phyloP scores from a whole-genome alignment of 2,797 vertebrate genomes.

The Dallia pectoralis region DNA sequence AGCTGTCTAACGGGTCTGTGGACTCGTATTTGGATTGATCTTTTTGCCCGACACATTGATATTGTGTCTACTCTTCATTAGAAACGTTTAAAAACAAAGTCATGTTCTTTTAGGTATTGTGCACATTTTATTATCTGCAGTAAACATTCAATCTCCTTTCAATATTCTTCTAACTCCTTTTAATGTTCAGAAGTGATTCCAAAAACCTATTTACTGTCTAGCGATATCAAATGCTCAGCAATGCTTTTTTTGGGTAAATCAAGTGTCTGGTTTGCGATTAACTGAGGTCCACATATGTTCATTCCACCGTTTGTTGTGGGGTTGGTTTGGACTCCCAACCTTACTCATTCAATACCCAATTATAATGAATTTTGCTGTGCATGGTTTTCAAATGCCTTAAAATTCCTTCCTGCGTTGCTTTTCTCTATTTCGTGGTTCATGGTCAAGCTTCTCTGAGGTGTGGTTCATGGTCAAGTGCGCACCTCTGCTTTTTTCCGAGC shows the following conservation, averaged over 20 bases:
- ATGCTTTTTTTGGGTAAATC: neutral
- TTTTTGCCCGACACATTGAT: neutral
- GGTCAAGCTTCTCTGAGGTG: slow-evolving; percentile 24
- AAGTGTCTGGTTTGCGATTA: neutral
- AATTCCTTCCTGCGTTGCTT: neutral
- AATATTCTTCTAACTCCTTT: neutral
- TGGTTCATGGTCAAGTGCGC: slow-evolving; percentile 32
- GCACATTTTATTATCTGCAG: neutral
- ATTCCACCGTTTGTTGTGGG: no score
- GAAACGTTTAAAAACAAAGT: neutral
- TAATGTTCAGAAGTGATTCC: neutral
- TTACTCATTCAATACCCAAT: no score
- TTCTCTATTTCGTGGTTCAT: neutral
- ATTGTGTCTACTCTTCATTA: neutral
- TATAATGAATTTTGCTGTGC: no score
- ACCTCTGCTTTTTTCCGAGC: slow-evolving; percentile 26
- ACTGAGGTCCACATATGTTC: neutral
- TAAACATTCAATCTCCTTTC: neutral
- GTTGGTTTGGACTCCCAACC: no score
- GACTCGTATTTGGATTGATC: slow-evolving; percentile 12
- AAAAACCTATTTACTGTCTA: neutral
- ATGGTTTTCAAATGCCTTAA: slow-evolving; percentile 18
- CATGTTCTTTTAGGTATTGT: neutral
- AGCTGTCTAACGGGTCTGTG: neutral
- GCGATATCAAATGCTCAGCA: neutral